Evolutionary conservation across 2,797 vertebrate species (phyloP), one percentile per base, ranked within the genome.

Genomic region (Sebastes nivosus): DNA sequence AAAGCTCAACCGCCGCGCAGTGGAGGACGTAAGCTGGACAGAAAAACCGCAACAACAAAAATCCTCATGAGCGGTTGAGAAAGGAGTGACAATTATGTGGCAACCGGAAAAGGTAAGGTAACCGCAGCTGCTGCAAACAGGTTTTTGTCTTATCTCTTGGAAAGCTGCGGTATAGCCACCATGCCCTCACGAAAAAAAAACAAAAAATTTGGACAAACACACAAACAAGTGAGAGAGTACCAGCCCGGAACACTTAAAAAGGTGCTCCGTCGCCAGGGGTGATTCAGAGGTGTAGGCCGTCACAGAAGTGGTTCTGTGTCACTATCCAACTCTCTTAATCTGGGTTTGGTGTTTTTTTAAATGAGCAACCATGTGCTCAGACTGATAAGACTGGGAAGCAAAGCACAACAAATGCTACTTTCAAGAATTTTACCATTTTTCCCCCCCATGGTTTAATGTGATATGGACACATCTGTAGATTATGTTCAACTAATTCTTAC

Each of bases 1-100:
- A 95, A 95, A 94, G 82, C 82, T 78, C 78, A 94, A 94, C 94
- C 76, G 94, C 83, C 89, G 57, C 11, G 20, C 11, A 57, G 36
- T 30, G 38, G 55, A 78, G 80, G 82, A 79, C 60, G 20, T 36
- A 72, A 67, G 20, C 76, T 50, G 75, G 84, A 79, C 61, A 79
- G 57, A 82, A 86, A 81, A 93, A 92, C 87, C 77, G 65, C 91
- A 90, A 84, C 76, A 73, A 88, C 80, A 20, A 84, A 57, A 79
- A 81, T 65, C 87, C 83, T 83, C 79, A 73, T 66, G 74, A 80
- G 86, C 24, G 58, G 88, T 92, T 94, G 89, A 81, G 86, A 91
- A 93, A 94, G 88, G 90, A 79, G 90, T 59, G 72, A 80, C 75
- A 79, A 79, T 84, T 81, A 90, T 94, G 92, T 92, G 87, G 93